These are phyloP conservation scores for Plutella xylostella DNA, from an alignment of 2,888 invertebrate genomes.

Conservation along the genomic window DNA sequence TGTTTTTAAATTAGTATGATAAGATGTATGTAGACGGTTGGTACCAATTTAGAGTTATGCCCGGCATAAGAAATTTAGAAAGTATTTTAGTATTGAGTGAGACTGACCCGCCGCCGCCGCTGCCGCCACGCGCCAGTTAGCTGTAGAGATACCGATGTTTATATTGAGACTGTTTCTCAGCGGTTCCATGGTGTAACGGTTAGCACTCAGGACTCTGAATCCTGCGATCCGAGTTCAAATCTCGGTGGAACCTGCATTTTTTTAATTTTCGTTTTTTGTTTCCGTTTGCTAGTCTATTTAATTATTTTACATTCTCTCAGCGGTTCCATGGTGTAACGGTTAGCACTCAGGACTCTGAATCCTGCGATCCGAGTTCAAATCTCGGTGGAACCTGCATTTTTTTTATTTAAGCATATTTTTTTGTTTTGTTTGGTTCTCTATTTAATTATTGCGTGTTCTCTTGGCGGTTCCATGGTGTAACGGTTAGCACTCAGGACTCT, in stretches of 20 bases:
- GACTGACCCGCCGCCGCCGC: too few relatives aligned
- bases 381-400: slow-evolving; percentile 78
- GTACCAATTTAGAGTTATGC: too few relatives aligned
- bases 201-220: slow-evolving; percentile 86
- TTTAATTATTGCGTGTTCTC: not conserved
- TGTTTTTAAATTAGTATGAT: too few relatives aligned
- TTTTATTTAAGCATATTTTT: slow-evolving; percentile 12
- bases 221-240: slow-evolving; percentile 87
- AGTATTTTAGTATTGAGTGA: too few relatives aligned
- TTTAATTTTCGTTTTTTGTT: too few relatives aligned
- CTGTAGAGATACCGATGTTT: too few relatives aligned
- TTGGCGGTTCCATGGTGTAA: slow-evolving; percentile 72
- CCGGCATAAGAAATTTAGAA: too few relatives aligned
- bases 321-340: slow-evolving; percentile 84
- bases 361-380: slow-evolving; percentile 88
- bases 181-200: slow-evolving; percentile 76
- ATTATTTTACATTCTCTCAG: not conserved
- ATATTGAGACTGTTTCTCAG: too few relatives aligned
- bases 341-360: slow-evolving; percentile 87
- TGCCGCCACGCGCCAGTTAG: too few relatives aligned
- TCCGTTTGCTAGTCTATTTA: too few relatives aligned
- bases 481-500: slow-evolving; percentile 85
- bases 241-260: slow-evolving; percentile 82
- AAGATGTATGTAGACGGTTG: too few relatives aligned
- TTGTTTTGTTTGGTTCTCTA: not conserved